phyloP scores from a whole-genome alignment of 1,140 invertebrate genomes.

The Drosophila nigromelanica region DNA sequence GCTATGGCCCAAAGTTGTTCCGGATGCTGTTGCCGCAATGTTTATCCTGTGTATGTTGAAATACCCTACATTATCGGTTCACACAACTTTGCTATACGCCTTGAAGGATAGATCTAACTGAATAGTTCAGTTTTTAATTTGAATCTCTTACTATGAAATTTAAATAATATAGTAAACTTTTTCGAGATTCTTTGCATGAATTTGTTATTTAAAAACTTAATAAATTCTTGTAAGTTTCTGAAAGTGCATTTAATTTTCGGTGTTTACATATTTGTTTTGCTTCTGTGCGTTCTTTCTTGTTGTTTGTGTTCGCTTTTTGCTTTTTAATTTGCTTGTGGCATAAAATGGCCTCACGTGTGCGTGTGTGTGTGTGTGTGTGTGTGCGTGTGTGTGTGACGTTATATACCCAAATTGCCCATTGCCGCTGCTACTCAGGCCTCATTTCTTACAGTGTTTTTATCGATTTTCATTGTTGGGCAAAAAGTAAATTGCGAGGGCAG shows the following conservation, averaged over 20 bases:
- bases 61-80: conserved; percentile 7
- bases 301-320: conserved; percentile 13
- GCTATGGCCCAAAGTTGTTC: conserved; percentile 19
- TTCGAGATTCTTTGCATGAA: background rate
- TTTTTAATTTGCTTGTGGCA: conserved; percentile 52
- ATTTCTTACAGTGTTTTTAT: conserved; percentile 35
- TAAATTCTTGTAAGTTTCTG: background rate
- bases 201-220: too few species aligned
- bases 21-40: conserved; percentile 22
- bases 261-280: background rate
- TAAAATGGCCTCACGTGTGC: conserved; percentile 33
- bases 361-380: conserved; percentile 14
- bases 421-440: background rate
- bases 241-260: conserved; percentile 8
- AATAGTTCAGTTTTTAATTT: too few species aligned
- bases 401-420: background rate
- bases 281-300: conserved; percentile 4
- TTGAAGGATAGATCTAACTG: too few species aligned
- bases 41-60: conserved; percentile 19
- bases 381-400: conserved; percentile 1
- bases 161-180: background rate
- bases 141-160: too few species aligned
- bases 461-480: conserved; percentile 44
- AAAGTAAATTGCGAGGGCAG: conserved; percentile 26
- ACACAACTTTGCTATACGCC: background rate